Base-by-base conservation (phyloP, 2,888 invertebrate genomes). In the Pollenia griseotomentosa region DNA sequence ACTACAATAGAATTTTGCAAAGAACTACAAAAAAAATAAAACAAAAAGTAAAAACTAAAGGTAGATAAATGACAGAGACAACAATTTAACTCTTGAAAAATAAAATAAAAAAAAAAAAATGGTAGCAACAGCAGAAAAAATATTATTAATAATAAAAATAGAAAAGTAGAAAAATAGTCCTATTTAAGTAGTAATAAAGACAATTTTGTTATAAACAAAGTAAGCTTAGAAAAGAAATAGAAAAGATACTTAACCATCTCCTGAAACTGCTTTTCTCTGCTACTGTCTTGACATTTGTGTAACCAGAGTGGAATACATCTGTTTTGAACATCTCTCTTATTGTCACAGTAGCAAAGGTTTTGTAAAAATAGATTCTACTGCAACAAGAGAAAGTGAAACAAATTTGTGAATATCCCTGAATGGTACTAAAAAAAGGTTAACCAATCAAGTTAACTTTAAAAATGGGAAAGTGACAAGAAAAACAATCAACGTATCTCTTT, bases 1-100 rank as follows among this genome's bases (percentile, higher is more conserved):
- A 51, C 74, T 61, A 86, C 78, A 82, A 86, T 74, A 78, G 68
- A n/a, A 70, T 70, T 68, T 78, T 78, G 53, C 46, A 51, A 73
- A 73, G 73, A 61, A 68, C 65, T 78, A 19, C 66, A 68, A 11
- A 71, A 68, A 11, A 71, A 66, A 59, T 48, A 65, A 23, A 14
- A n/a, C 51, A 70, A 61, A 70, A 63, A 23, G 48, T 8, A 46
- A 51, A 48, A 66, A 48, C 9, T 55, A 5, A 12, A 51, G 40
- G 46, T 19, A 44, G 70, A 10, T 51, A 65, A 65, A 73, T 51
- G 51, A 73, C 53, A 75, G n/a, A 82, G 73, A 61, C 77, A 78
- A 74, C 59, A 74, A 86, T 73, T 82, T 78, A 70, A 78, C 78
- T 81, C 61, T 73, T 63, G 19, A 82, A 66, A 78, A 86, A 77